A percentile compares a stretch with the other conserved stretches of the same genome.
Conservation (phyloP, 2,113 vertebrate species). For the Triplophysa rosa region DNA sequence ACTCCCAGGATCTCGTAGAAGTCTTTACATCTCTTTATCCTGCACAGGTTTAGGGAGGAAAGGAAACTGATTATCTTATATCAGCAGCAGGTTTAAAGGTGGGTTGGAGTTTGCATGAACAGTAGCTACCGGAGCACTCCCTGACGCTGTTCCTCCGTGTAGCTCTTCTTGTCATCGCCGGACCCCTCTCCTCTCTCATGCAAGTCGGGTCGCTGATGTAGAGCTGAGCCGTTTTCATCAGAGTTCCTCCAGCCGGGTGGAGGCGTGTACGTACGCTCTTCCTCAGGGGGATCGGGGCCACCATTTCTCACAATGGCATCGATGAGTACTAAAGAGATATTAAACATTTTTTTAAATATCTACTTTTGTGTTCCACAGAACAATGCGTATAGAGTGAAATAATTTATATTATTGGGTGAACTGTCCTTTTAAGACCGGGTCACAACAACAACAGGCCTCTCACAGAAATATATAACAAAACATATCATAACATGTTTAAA, state of each 20-base stretch:
- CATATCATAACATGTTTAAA: too few relatives aligned
- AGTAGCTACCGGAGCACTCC: slow-evolving; percentile 83
- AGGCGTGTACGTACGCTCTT: slow-evolving; percentile 69
- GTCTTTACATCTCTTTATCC: slow-evolving; percentile 92
- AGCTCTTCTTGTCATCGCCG: slow-evolving; percentile 76
- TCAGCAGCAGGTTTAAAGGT: not conserved
- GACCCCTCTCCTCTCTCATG: slow-evolving; percentile 38
- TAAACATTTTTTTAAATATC: not conserved
- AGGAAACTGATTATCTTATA: not conserved
- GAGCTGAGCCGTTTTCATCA: slow-evolving; percentile 66
- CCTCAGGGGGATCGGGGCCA: slow-evolving; percentile 65
- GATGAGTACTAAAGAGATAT: slow-evolving; percentile 76
- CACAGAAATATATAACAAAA: too few relatives aligned
- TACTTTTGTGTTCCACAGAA: not conserved
- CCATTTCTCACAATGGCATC: slow-evolving; percentile 83
- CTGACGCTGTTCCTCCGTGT: slow-evolving; percentile 87
- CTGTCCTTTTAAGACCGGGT: too few relatives aligned
- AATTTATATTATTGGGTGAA: too few relatives aligned
- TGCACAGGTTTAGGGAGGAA: slow-evolving; percentile 57
- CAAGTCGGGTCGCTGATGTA: slow-evolving; percentile 11
- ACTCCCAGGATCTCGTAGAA: slow-evolving; percentile 94
- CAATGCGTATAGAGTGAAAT: not conserved
- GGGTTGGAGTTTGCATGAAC: not conserved
- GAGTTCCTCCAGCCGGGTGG: slow-evolving; percentile 70
- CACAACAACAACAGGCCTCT: too few relatives aligned